These are phyloP conservation scores for Tinea trinotella DNA, from an alignment of 2,888 invertebrate species.

Conservation along the genomic window DNA sequence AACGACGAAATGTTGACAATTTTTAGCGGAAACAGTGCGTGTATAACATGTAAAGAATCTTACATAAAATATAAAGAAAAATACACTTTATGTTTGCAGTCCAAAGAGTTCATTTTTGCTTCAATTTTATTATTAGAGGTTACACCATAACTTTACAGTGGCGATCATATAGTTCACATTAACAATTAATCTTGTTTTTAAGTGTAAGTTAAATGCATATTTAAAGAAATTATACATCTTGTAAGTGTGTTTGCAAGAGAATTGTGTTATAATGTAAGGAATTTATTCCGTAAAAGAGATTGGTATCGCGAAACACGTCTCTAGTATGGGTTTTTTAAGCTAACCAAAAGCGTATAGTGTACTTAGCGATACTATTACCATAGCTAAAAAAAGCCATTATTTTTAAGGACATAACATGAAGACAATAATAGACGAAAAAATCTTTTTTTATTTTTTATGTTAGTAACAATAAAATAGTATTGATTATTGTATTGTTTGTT, in stretches of 20 bases:
- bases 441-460: too few relatives aligned
- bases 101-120: neutral
- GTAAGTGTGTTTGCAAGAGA: neutral
- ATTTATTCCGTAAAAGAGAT: neutral
- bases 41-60: neutral
- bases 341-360: too few relatives aligned
- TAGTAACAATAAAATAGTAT: too few relatives aligned
- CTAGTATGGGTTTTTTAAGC: too few relatives aligned
- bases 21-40: slow-evolving; percentile 13
- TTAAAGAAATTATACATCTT: too few relatives aligned
- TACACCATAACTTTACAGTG: slow-evolving; percentile 6
- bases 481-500: too few relatives aligned
- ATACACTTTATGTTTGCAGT: neutral
- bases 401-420: too few relatives aligned
- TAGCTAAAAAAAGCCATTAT: too few relatives aligned
- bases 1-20: neutral
- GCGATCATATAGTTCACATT: slow-evolving; percentile 3
- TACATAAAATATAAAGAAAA: neutral
- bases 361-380: too few relatives aligned
- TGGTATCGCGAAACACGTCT: neutral
- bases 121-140: neutral
- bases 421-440: too few relatives aligned
- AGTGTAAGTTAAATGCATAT: neutral
- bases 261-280: too few relatives aligned
- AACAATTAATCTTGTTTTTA: neutral